Percentiles rank a stretch among this genome's conserved stretches.
phyloP scores from a whole-genome alignment of 2,888 invertebrate genomes.

The Lithosia quadra region DNA sequence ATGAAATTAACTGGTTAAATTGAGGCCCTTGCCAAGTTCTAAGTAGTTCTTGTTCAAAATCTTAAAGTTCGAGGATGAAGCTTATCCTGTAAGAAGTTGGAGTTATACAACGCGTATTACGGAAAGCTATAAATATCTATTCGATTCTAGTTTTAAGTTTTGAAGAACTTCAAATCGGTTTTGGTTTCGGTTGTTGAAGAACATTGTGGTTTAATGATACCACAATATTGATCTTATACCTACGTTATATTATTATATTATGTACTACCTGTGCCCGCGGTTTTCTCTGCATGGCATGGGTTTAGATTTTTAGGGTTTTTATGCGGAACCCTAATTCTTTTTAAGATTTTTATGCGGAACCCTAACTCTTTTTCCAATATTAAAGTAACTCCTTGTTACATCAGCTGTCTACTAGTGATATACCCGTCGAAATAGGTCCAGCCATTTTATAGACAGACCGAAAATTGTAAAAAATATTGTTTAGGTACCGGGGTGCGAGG shows the following conservation, averaged over 20 bases:
- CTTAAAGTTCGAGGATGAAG: slow-evolving; percentile 40
- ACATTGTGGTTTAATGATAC: not conserved
- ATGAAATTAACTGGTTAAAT: slow-evolving; percentile 56
- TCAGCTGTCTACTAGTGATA: no score
- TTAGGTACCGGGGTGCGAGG: no score
- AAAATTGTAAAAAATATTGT: no score
- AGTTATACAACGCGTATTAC: slow-evolving; percentile 22
- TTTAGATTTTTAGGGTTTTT: no score
- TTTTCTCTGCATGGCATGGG: no score
- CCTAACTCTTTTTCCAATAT: no score
- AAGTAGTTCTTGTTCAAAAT: slow-evolving; percentile 50
- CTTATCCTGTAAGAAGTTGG: slow-evolving; percentile 29
- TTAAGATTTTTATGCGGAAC: no score
- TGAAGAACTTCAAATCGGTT: not conserved
- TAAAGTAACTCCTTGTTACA: no score
- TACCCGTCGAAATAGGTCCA: no score
- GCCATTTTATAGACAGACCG: no score
- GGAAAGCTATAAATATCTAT: slow-evolving; percentile 23
- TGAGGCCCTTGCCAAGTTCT: slow-evolving; percentile 50
- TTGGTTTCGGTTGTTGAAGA: not conserved
- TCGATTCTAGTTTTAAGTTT: slow-evolving; percentile 9
- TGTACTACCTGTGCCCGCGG: no score
- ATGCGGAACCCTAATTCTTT: no score
- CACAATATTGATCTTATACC: not conserved
- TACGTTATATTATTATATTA: not conserved